Percentiles rank a stretch among this genome's conserved stretches.
Evolutionary conservation across 2,888 invertebrate species (phyloP).

Genomic region (Piscicola geometra): DNA sequence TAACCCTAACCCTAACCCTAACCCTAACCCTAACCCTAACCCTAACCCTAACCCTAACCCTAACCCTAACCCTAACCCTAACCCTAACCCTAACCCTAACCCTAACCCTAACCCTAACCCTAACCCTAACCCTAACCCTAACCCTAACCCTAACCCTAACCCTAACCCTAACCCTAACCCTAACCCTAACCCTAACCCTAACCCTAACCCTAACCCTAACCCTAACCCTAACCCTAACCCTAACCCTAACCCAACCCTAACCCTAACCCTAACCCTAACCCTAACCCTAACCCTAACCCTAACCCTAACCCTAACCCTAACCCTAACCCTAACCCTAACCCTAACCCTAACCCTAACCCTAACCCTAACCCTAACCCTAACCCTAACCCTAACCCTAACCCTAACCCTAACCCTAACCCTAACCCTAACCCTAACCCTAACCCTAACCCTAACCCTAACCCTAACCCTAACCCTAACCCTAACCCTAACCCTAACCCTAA

Average conservation of each 20-base stretch:
- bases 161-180: conserved; percentile 40
- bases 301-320: conserved; percentile 37
- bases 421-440: conserved; percentile 36
- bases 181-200: conserved; percentile 34
- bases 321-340: conserved; percentile 34
- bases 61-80: conserved; percentile 30
- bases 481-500: conserved; percentile 35
- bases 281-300: conserved; percentile 38
- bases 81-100: conserved; percentile 38
- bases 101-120: conserved; percentile 37
- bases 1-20: conserved; percentile 31
- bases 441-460: conserved; percentile 36
- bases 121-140: conserved; percentile 36
- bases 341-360: conserved; percentile 32
- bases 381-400: conserved; percentile 38
- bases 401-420: conserved; percentile 14
- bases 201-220: conserved; percentile 34
- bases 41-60: conserved; percentile 36
- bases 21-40: conserved; percentile 34
- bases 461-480: conserved; percentile 36
- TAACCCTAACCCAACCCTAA: conserved; percentile 36
- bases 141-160: conserved; percentile 34
- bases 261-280: conserved; percentile 38
- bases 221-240: conserved; percentile 31
- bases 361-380: conserved; percentile 32